Evolutionary conservation across 2,888 invertebrate genomes (phyloP), one percentile per base, ranked within the genome.

Genomic region (Ophion costatus): DNA sequence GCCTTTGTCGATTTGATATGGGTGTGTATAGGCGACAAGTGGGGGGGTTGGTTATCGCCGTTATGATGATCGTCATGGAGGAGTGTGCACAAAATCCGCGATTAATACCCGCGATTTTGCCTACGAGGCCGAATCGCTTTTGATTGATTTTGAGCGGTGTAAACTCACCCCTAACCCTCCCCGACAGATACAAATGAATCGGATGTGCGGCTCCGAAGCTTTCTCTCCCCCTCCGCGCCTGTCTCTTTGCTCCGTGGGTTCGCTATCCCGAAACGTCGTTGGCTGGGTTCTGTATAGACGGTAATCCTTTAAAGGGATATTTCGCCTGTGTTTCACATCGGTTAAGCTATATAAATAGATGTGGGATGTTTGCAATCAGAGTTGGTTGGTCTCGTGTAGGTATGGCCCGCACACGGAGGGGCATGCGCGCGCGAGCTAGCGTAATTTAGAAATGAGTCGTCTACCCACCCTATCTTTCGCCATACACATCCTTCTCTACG

Each of bases 221-320:
- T 64, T 75, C 75, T 77, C 67, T 71, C 20, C 42, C 80, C 64
- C 73, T 29, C 33, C 76, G 61, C 63, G 45, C 64, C 64, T 61
- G 9, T 76, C 38, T 29, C 78, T 59, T 64, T 77, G 33, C 57
- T 75, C 59, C 74, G 74, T 38, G 57, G 51, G 70, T 56, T 75
- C 51, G 17, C 24, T 61, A 67, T 63, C 56, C 77, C 45, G 73
- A 56, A 75, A 77, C 71, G 82, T 73, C 67, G 61, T 59, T 75
- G 69, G 67, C 76, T 76, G 57, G 88, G 89, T 82, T 78, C 86
- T 89, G 88, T 90, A 90, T 89, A 88, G 89, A 89, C 89, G 91
- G 91, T 93, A 93, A 93, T 93, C 93, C 93, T 92, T 92, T 93
- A 93, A 92, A 93, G 91, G 92, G 93, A 93, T 92, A 89, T 87